Base-by-base conservation (phyloP, 2,797 vertebrate species). In the Malacoctenus gilli region DNA sequence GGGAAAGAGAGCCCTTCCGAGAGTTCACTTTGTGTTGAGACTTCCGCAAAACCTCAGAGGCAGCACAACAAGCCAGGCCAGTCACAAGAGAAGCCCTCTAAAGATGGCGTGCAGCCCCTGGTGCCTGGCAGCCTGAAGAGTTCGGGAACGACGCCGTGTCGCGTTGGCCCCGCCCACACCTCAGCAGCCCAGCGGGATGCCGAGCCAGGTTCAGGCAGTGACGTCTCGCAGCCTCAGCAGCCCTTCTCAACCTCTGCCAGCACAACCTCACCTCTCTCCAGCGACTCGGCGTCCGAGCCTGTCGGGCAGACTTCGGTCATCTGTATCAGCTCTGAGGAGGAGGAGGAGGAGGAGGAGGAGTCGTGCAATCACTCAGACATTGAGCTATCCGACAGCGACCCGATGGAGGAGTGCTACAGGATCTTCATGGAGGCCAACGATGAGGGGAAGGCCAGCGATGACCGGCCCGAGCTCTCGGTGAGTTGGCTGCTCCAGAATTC, bases 401-500 rank as follows among this genome's bases (percentile, higher is more conserved):
- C 91, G 3, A 82, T 89, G 82, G 92, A 94, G 52, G 92, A 95
- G 58, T 93, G 93, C 68, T 89, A 89, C 77, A 80, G 59, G 52
- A 94, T 94, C 77, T 95, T 94, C 70, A 89, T 93, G 91, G 92
- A 93, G 77, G 89, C 82, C 3, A 89, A 91, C 38, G 11, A 74
- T n/a, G n/a, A n/a, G n/a, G n/a, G n/a, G n/a, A n/a, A n/a, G n/a
- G n/a, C n/a, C n/a, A 28, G 4, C 9, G 25, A 28, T 6, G 5
- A 28, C n/a, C n/a, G n/a, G n/a, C n/a, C n/a, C n/a, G n/a, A n/a
- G n/a, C n/a, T n/a, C n/a, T n/a, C n/a, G n/a, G n/a, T n/a, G n/a
- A n/a, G n/a, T n/a, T n/a, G n/a, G n/a, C n/a, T n/a, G n/a, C n/a
- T n/a, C n/a, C n/a, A n/a, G n/a, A n/a, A n/a, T n/a, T n/a, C n/a